A percentile compares a stretch with the other conserved stretches of the same genome.
Conservation (phyloP, 2,888 invertebrate genomes). For the Troides aeacus region DNA sequence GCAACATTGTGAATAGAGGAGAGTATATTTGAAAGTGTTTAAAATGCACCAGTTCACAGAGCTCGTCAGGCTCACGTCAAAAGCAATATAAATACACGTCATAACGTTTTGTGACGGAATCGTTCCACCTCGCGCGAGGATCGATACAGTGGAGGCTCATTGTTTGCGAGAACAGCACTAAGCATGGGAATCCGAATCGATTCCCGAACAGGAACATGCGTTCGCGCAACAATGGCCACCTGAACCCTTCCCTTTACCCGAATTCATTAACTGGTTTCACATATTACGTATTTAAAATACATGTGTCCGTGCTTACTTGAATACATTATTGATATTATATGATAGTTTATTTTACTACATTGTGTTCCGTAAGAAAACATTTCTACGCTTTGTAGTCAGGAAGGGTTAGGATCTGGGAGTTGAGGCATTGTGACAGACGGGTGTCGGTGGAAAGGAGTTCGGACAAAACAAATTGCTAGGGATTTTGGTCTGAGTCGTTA, state of each 20-base stretch:
- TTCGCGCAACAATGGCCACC: conserved; percentile 48
- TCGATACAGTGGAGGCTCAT: conserved; percentile 56
- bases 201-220: conserved; percentile 39
- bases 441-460: conserved; percentile 40
- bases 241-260: conserved; percentile 49
- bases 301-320: conserved; percentile 71
- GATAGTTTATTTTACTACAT: conserved; percentile 77
- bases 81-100: conserved; percentile 65
- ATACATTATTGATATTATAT: conserved; percentile 79
- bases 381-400: conserved; percentile 43
- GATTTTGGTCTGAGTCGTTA: conserved; percentile 77
- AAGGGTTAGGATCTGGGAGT: conserved; percentile 47
- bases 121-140: conserved; percentile 60
- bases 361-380: conserved; percentile 54
- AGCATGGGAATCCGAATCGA: conserved; percentile 74
- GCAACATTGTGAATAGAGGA: no score
- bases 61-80: conserved; percentile 67
- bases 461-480: conserved; percentile 57
- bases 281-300: conserved; percentile 79
- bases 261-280: conserved; percentile 70
- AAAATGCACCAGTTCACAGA: conserved; percentile 51
- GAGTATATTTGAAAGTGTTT: conserved; percentile 36
- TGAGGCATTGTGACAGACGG: conserved; percentile 46
- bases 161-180: conserved; percentile 45
- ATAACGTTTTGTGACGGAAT: conserved; percentile 62